Evolutionary conservation across 2,797 vertebrate genomes (phyloP).

Genomic region (Sebastes dallii): DNA sequence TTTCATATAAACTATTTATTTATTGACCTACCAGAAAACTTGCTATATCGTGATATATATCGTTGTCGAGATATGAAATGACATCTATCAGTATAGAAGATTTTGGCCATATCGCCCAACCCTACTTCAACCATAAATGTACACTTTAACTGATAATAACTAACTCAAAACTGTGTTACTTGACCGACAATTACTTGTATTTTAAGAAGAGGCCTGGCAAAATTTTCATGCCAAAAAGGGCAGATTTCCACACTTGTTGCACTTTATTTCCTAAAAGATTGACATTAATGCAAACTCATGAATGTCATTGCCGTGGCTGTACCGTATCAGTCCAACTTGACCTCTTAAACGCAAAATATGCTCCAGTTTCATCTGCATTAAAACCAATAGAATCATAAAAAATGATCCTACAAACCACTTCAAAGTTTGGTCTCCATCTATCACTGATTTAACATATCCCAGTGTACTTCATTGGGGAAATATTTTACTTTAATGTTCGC

Average conservation of each 20-base stretch:
- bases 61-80: too few relatives aligned
- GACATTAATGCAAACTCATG: constrained; percentile 11
- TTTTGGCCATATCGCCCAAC: background rate
- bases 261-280: background rate
- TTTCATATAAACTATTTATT: too few relatives aligned
- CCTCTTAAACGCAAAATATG: background rate
- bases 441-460: constrained; percentile 1
- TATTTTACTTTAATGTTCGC: constrained; percentile 5
- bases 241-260: background rate
- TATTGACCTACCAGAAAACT: too few relatives aligned
- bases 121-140: background rate
- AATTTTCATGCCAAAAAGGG: background rate
- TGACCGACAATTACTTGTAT: background rate
- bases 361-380: background rate
- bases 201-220: background rate
- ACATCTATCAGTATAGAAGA: too few relatives aligned
- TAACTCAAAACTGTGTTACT: background rate
- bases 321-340: background rate
- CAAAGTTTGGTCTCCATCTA: constrained; percentile 9
- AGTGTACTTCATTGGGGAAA: background rate
- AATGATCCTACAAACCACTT: background rate
- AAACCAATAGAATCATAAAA: background rate
- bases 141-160: background rate
- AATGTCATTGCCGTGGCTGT: constrained; percentile 10
- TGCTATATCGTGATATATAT: too few relatives aligned